Base-by-base conservation (phyloP, 1,140 invertebrate genomes). In the Dysdera silvatica region DNA sequence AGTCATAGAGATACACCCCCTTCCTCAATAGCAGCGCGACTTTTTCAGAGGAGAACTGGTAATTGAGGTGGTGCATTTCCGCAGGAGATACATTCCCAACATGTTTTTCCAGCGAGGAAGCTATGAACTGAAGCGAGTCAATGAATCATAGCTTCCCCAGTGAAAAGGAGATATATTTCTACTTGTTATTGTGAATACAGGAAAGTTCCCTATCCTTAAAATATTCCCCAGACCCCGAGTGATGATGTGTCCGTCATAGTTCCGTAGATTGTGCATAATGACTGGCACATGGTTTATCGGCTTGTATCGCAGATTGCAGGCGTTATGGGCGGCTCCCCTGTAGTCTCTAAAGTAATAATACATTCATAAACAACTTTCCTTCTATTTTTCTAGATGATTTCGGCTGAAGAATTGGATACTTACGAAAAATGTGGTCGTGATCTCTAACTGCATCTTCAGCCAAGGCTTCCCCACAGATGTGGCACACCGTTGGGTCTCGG, bases 1-100 rank as follows among this genome's bases (percentile, higher is more conserved):
- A 73, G 26, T 72, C 70, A 66, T 74, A 74, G 23, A 70, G 71
- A 35, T 71, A 73, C 10, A 72, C 65, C 71, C n/a, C 70, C 64
- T 73, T 74, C 10, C 60, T 51, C 5, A 61, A 35, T 16, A 72
- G n/a, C 14, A 68, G 41, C 23, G 67, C 10, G 5, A 32, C 18
- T 4, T 63, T n/a, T 10, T 10, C 33, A 68, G 68, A n/a, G n/a
- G n/a, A n/a, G n/a, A n/a, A n/a, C n/a, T n/a, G n/a, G n/a, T n/a
- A n/a, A n/a, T n/a, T n/a, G n/a, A n/a, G n/a, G n/a, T n/a, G n/a
- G n/a, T n/a, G n/a, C n/a, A n/a, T n/a, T n/a, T n/a, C n/a, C n/a
- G n/a, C n/a, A n/a, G n/a, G n/a, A n/a, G n/a, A n/a, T n/a, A n/a
- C n/a, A n/a, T n/a, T n/a, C n/a, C n/a, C n/a, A n/a, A n/a, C n/a